phyloP scores from a whole-genome alignment of 2,113 vertebrate species.

The Hiodon alosoides region DNA sequence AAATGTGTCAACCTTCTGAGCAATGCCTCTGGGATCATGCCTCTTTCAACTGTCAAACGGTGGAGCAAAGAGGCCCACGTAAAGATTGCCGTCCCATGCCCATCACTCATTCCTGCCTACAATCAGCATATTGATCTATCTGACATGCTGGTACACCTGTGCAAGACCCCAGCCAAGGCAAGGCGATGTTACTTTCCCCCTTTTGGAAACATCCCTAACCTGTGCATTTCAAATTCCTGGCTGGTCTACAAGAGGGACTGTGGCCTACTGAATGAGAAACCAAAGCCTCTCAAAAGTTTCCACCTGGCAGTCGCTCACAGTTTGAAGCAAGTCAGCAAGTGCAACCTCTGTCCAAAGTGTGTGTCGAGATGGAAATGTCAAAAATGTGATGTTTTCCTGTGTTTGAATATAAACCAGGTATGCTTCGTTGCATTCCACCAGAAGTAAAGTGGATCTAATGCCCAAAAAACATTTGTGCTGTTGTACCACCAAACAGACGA shows the following conservation, averaged over 20 bases:
- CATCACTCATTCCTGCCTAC: slow-evolving; percentile 30
- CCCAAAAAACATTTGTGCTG: slow-evolving; percentile 19
- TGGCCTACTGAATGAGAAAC: slow-evolving; percentile 23
- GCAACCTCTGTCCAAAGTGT: slow-evolving; percentile 30
- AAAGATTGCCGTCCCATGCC: slow-evolving; percentile 27
- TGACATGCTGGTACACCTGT: slow-evolving; percentile 30
- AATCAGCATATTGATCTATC: slow-evolving; percentile 31
- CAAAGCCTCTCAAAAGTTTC: slow-evolving; percentile 29
- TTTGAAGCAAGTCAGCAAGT: slow-evolving; percentile 16
- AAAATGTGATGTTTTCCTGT: slow-evolving; percentile 31
- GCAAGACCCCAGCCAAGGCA: slow-evolving; percentile 29
- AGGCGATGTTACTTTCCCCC: slow-evolving; percentile 27
- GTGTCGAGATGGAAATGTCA: slow-evolving; percentile 28
- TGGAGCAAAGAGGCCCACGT: slow-evolving; percentile 23
- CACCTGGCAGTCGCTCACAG: background rate
- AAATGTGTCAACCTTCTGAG: slow-evolving; percentile 37
- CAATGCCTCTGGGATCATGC: slow-evolving; percentile 35
- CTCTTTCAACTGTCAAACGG: slow-evolving; percentile 28
- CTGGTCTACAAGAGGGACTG: slow-evolving; percentile 28
- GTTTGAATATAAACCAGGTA: slow-evolving; percentile 25
- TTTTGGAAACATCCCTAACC: slow-evolving; percentile 25
- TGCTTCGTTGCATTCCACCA: slow-evolving; percentile 32
- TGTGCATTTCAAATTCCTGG: slow-evolving; percentile 29
- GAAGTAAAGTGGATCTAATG: slow-evolving; percentile 21
- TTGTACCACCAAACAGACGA: background rate